These are phyloP conservation scores for Macrophya alboannulata DNA, from an alignment of 2,888 invertebrate species.

Conservation along the genomic window DNA sequence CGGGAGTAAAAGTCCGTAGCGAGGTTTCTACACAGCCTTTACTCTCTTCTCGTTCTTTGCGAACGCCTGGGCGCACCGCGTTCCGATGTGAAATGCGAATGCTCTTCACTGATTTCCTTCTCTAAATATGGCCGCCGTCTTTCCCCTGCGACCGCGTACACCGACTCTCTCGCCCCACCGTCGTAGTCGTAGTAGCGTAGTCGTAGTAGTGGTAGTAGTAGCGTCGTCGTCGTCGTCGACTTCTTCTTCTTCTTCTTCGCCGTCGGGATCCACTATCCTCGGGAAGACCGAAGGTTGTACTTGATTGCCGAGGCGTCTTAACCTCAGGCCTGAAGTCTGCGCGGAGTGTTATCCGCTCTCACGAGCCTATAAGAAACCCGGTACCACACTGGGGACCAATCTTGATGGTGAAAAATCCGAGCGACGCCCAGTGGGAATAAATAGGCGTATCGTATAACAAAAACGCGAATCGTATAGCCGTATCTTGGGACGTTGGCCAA, in stretches of 20 bases:
- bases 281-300: slow-evolving; percentile 78
- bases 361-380: slow-evolving; percentile 69
- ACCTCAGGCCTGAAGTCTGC: slow-evolving; percentile 74
- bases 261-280: slow-evolving; percentile 65
- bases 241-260: slow-evolving; percentile 56
- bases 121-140: slow-evolving; percentile 77
- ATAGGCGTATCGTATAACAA: slow-evolving; percentile 72
- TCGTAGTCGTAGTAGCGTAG: slow-evolving; percentile 47
- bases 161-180: slow-evolving; percentile 54
- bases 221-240: slow-evolving; percentile 54
- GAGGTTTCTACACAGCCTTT: slow-evolving; percentile 25
- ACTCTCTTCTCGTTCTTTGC: slow-evolving; percentile 41
- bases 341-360: slow-evolving; percentile 68
- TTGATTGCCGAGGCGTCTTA: slow-evolving; percentile 80
- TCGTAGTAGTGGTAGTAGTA: neutral
- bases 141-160: slow-evolving; percentile 55
- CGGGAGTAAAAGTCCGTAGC: slow-evolving; percentile 45
- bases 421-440: slow-evolving; percentile 73
- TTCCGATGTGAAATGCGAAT: slow-evolving; percentile 69
- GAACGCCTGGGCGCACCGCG: slow-evolving; percentile 40
- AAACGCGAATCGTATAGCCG: slow-evolving; percentile 72
- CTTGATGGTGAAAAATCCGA: slow-evolving; percentile 68
- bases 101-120: slow-evolving; percentile 79
- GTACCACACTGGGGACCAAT: slow-evolving; percentile 65
- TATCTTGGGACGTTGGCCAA: slow-evolving; percentile 59